Conservation (phyloP, 2,888 invertebrate genomes). For the Acanthosepion lycidas region DNA sequence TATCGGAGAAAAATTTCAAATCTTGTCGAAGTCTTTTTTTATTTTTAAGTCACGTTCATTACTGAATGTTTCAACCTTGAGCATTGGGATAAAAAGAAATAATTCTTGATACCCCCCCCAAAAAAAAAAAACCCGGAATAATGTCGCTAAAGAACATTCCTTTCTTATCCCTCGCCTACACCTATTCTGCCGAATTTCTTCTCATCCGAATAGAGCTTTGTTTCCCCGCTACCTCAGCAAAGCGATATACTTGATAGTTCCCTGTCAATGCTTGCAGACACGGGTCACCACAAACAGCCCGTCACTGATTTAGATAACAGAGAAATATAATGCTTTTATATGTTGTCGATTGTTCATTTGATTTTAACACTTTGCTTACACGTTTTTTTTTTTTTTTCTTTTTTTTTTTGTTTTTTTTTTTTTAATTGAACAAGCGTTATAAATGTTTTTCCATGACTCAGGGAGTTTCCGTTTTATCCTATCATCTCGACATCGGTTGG, state of each 20-base stretch:
- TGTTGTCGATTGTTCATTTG: neutral
- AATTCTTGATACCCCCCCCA: too few relatives aligned
- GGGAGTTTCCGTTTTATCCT: neutral
- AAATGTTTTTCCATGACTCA: neutral
- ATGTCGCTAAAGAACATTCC: neutral
- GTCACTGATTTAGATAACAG: neutral
- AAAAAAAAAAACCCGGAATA: too few relatives aligned
- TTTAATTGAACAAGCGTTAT: neutral
- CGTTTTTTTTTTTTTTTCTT: too few relatives aligned
- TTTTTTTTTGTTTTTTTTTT: neutral
- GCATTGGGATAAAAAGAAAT: too few relatives aligned
- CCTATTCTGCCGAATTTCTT: too few relatives aligned
- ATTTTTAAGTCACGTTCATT: too few relatives aligned
- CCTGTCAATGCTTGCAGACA: neutral
- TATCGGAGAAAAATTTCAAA: too few relatives aligned
- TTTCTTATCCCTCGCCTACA: too few relatives aligned
- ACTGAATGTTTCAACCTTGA: too few relatives aligned
- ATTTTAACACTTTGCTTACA: neutral
- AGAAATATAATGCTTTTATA: neutral
- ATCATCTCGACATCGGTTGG: too few relatives aligned
- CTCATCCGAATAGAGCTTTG: neutral
- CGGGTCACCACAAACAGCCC: neutral
- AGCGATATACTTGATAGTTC: neutral
- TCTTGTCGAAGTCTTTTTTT: too few relatives aligned
- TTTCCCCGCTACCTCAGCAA: neutral